Percentiles rank a stretch among this genome's conserved stretches.
Evolutionary conservation across 2,888 invertebrate genomes (phyloP).

Genomic region (Neoaliturus tenellus): DNA sequence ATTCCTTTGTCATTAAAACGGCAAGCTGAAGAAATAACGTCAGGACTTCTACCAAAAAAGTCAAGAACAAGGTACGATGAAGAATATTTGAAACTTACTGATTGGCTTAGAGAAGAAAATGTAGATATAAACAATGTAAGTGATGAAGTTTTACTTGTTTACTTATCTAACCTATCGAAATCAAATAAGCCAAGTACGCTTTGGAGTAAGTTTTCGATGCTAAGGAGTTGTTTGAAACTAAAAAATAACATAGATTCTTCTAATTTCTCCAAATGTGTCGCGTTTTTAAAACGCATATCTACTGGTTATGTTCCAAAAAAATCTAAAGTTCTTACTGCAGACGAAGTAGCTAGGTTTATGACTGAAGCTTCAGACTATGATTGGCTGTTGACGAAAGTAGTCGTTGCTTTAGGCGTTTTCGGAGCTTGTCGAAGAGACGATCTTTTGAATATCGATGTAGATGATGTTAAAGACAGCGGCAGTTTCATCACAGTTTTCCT

Average conservation of each 20-base stretch:
- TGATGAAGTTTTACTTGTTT: constrained; percentile 24
- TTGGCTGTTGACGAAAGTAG: constrained; percentile 20
- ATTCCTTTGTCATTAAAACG: neutral
- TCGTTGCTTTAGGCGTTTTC: constrained; percentile 15
- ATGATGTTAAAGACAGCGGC: constrained; percentile 29
- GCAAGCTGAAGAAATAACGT: neutral
- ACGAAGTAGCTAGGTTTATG: constrained; percentile 26
- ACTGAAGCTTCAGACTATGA: neutral
- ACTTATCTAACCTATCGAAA: constrained; percentile 1
- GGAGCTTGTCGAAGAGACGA: constrained; percentile 28
- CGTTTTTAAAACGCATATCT: constrained; percentile 7
- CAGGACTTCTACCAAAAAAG: neutral
- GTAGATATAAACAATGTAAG: neutral
- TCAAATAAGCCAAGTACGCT: neutral
- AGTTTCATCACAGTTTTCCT: neutral
- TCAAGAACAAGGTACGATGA: neutral
- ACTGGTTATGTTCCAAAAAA: constrained; percentile 33
- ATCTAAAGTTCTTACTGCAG: neutral
- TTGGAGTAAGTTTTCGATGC: constrained; percentile 23
- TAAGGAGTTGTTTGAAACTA: constrained; percentile 8
- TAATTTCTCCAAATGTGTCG: constrained; percentile 16
- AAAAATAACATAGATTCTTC: constrained; percentile 31
- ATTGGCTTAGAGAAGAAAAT: neutral
- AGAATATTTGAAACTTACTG: neutral
- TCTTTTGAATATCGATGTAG: neutral